These are phyloP conservation scores for Schizaphis graminum DNA, from an alignment of 2,888 invertebrate genomes.

Conservation along the genomic window DNA sequence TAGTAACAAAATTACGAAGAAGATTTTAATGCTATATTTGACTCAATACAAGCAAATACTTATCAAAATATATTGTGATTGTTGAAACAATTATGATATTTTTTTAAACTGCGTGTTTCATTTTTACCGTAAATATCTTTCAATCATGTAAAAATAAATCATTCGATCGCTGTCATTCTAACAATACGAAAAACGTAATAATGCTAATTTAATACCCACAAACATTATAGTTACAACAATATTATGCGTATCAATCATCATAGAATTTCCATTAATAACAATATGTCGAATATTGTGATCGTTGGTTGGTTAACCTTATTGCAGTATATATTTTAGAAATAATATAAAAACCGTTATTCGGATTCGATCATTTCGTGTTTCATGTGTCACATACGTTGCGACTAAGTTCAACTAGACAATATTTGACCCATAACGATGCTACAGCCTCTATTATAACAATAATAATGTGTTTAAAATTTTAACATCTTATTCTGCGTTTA, in stretches of 20 bases:
- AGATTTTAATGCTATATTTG: background rate
- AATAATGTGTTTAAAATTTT: background rate
- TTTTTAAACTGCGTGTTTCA: background rate
- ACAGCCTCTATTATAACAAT: background rate
- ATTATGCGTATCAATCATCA: slow-evolving; percentile 32
- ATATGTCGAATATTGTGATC: background rate
- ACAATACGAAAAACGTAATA: background rate
- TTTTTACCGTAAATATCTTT: background rate
- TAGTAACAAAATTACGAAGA: background rate
- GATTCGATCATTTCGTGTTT: background rate
- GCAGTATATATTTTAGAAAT: background rate
- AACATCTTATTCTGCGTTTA: background rate
- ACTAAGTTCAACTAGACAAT: background rate
- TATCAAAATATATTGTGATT: background rate
- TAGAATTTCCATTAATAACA: slow-evolving; percentile 26
- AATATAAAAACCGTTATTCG: background rate
- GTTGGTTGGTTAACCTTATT: background rate
- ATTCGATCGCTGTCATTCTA: background rate
- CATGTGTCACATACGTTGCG: background rate
- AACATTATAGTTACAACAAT: background rate
- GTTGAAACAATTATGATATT: too few relatives aligned
- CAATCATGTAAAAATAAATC: background rate
- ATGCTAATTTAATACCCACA: background rate
- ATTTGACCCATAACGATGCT: background rate
- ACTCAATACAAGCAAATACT: background rate